phyloP scores from a whole-genome alignment of 2,888 invertebrate genomes.

The Ormia ochracea region DNA sequence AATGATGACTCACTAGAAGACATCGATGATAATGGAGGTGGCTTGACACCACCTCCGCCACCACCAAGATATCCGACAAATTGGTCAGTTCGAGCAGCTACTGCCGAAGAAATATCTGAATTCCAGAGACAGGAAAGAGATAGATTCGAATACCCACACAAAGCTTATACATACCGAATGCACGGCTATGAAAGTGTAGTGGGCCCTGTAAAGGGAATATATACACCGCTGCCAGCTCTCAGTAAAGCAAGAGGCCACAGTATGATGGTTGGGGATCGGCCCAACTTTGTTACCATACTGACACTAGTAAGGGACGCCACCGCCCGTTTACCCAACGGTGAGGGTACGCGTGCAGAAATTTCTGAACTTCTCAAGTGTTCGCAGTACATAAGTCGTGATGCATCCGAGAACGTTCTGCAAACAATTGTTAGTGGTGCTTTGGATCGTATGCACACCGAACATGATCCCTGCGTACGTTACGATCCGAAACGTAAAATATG shows the following conservation, averaged over 20 bases:
- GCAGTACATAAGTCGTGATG: conserved; percentile 80
- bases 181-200: conserved; percentile 91
- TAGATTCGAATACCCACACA: conserved; percentile 92
- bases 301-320: conserved; percentile 95
- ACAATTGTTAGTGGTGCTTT: conserved; percentile 93
- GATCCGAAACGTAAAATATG: conserved; percentile 94
- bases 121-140: conserved; percentile 88
- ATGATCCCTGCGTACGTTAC: conserved; percentile 95
- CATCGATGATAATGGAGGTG: conserved; percentile 35
- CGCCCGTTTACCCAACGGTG: conserved; percentile 94
- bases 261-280: conserved; percentile 87
- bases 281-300: conserved; percentile 92
- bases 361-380: conserved; percentile 90
- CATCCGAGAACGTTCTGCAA: conserved; percentile 78
- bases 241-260: conserved; percentile 88
- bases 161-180: conserved; percentile 92
- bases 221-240: conserved; percentile 80
- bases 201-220: conserved; percentile 89
- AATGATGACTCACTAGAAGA: conserved; percentile 66
- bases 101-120: conserved; percentile 84
- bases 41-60: conserved; percentile 77
- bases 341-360: conserved; percentile 92
- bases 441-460: conserved; percentile 91
- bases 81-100: conserved; percentile 90
- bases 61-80: conserved; percentile 84